phyloP scores from a whole-genome alignment of 1,140 invertebrate genomes.

The Colletes gigas region DNA sequence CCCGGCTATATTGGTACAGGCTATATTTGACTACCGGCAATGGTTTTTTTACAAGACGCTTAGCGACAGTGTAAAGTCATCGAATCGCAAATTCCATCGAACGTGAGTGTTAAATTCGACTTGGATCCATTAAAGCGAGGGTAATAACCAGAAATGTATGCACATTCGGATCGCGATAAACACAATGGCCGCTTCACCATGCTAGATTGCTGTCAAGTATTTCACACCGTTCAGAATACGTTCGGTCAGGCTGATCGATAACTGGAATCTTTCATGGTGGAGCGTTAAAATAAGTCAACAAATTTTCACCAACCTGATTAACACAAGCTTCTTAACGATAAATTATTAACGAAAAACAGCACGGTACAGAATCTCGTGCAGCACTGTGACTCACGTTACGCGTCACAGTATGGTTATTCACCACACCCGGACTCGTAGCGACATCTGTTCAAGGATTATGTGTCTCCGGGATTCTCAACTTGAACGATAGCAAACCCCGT shows the following conservation, averaged over 20 bases:
- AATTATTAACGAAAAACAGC: constrained; percentile 17
- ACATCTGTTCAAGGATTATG: constrained; percentile 43
- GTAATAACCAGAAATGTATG: background rate
- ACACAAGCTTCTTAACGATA: background rate
- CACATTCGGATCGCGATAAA: constrained; percentile 21
- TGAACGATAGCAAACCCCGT: background rate
- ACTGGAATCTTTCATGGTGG: background rate
- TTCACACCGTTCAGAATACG: background rate
- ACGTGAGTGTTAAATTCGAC: no score
- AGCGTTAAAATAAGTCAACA: background rate
- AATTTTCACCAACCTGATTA: constrained; percentile 39
- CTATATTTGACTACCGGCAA: constrained; percentile 33
- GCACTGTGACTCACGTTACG: constrained; percentile 65
- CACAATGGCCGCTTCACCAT: constrained; percentile 50
- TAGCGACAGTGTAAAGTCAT: background rate
- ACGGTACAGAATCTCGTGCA: constrained; percentile 22
- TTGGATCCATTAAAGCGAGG: background rate
- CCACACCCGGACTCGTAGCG: constrained; percentile 62
- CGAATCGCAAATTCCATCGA: background rate
- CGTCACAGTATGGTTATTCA: constrained; percentile 66
- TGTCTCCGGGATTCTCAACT: background rate
- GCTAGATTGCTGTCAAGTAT: constrained; percentile 41
- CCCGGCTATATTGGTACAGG: constrained; percentile 15
- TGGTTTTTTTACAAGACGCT: background rate
- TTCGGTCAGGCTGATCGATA: background rate